Base-by-base conservation (phyloP, 2,888 invertebrate species). In the Megastigmus dorsalis region DNA sequence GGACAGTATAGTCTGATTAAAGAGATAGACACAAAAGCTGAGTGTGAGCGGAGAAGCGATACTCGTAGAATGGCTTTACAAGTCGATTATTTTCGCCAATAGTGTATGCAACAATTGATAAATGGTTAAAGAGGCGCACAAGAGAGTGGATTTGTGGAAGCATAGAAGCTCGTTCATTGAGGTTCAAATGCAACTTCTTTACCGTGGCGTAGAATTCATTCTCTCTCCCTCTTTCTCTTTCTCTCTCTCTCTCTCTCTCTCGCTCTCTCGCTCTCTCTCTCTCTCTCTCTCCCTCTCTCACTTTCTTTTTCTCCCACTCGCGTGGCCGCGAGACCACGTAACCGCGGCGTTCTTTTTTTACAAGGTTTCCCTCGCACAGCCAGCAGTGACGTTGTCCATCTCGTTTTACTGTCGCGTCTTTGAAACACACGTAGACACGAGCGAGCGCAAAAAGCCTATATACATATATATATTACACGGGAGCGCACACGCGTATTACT, bases 381-480 rank as follows among this genome's bases (percentile, higher is more conserved):
- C 33, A n/a, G 57, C 63, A 66, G 63, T 18, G 26, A 59, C 65
- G 59, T 7, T n/a, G 57, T 52, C 10, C 65, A 72, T 65, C 41
- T 59, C 65, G 59, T 50, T 66, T 59, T 66, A 59, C 59, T 57
- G 71, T n/a, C 48, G 33, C 18, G 1, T 9, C n/a, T 33, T 4
- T 3, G n/a, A n/a, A 15, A 33, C 28, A 30, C 36, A 23, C 13
- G n/a, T n/a, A n/a, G n/a, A n/a, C n/a, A n/a, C n/a, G n/a, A n/a
- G n/a, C n/a, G n/a, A n/a, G n/a, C n/a, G n/a, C n/a, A n/a, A n/a
- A n/a, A n/a, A n/a, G n/a, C n/a, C n/a, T n/a, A n/a, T n/a, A n/a
- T n/a, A n/a, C n/a, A n/a, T n/a, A 36, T 54, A n/a, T 13, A 59
- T 18, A 4, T 10, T 45, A 33, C 43, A 18, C 55, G 67, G n/a